Evolutionary conservation across 2,113 vertebrate species (phyloP).

Genomic region (Oreochromis spilurus): DNA sequence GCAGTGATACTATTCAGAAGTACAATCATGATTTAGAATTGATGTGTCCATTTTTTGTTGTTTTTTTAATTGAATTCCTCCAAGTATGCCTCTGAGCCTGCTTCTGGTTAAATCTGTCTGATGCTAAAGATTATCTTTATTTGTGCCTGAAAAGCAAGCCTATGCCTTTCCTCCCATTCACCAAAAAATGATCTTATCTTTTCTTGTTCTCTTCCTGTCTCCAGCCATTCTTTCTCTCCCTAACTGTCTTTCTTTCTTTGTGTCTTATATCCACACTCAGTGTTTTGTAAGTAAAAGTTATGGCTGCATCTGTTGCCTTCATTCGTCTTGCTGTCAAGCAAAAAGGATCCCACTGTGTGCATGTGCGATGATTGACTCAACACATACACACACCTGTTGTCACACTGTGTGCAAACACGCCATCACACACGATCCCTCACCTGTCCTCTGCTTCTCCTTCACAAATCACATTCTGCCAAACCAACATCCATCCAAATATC

Average conservation of each 20-base stretch:
- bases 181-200: background rate
- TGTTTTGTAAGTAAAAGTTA: conserved; percentile 33
- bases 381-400: conserved; percentile 36
- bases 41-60: background rate
- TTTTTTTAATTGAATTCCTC: background rate
- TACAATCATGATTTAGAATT: too few species aligned
- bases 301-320: conserved; percentile 44
- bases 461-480: conserved; percentile 10
- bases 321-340: conserved; percentile 39
- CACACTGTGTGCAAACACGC: conserved; percentile 2
- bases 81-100: background rate
- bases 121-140: background rate
- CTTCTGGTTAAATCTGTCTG: background rate
- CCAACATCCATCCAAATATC: background rate
- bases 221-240: background rate
- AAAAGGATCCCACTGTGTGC: conserved; percentile 14
- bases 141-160: background rate
- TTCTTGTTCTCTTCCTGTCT: background rate
- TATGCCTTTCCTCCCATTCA: background rate
- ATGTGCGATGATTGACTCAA: background rate
- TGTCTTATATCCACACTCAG: background rate
- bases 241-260: background rate
- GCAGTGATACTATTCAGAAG: background rate
- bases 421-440: conserved; percentile 7
- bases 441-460: conserved; percentile 8